Evolutionary conservation across 2,888 invertebrate genomes (phyloP).

Genomic region (Drosophila fungiperda): DNA sequence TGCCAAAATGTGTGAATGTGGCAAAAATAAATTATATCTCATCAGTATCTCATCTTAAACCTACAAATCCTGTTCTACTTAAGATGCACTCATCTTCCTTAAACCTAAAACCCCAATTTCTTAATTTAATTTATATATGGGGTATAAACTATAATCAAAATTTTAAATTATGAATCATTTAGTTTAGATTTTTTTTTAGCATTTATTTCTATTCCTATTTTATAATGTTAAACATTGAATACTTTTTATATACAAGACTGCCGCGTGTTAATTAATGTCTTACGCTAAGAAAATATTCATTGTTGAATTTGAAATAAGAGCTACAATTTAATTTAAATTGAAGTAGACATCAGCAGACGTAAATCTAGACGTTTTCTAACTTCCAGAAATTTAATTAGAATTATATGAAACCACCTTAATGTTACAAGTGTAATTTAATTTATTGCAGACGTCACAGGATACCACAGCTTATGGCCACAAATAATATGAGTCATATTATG

Average conservation of each 20-base stretch:
- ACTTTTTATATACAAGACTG: not conserved
- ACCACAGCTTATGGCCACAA: constrained; percentile 48
- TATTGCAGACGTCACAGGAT: constrained; percentile 49
- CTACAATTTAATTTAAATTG: not conserved
- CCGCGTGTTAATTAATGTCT: not conserved
- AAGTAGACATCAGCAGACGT: not conserved
- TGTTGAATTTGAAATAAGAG: not conserved
- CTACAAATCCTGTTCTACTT: not conserved
- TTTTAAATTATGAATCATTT: not conserved
- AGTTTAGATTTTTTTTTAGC: not conserved
- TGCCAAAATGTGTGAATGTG: not conserved
- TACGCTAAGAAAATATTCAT: not conserved
- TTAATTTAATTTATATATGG: not conserved
- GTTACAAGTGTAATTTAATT: constrained; percentile 35
- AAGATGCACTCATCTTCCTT: not conserved
- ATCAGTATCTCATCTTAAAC: too few relatives aligned
- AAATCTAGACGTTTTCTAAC: not conserved
- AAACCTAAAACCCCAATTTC: not conserved
- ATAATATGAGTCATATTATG: constrained; percentile 50
- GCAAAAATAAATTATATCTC: not conserved
- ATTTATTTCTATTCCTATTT: not conserved
- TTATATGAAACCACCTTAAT: constrained; percentile 4
- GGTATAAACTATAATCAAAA: not conserved
- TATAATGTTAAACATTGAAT: too few relatives aligned
- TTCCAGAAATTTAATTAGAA: constrained; percentile 5